phyloP scores from a whole-genome alignment of 2,113 vertebrate species.

The Mobula birostris region DNA sequence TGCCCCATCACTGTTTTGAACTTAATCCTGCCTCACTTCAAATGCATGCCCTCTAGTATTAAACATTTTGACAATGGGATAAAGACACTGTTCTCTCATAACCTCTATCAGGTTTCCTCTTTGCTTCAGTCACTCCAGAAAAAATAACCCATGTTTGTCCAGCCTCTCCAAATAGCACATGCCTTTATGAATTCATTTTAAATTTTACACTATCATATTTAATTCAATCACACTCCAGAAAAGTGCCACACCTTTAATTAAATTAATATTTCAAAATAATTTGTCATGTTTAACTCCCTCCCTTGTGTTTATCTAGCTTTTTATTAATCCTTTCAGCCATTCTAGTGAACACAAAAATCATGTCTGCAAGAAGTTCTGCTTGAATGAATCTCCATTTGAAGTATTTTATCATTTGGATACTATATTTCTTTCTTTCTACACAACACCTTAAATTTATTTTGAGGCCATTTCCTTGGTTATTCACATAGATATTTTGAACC shows the following conservation, averaged over 20 bases:
- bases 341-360: background rate
- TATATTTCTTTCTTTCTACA: background rate
- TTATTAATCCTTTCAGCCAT: background rate
- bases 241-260: background rate
- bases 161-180: no score
- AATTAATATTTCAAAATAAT: background rate
- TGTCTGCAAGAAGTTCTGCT: background rate
- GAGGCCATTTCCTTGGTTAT: no score
- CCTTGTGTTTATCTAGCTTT: background rate
- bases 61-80: no score
- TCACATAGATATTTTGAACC: background rate
- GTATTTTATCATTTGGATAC: no score
- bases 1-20: no score
- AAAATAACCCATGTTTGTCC: no score
- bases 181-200: background rate
- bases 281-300: background rate
- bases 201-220: background rate
- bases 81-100: no score
- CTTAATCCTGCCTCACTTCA: no score
- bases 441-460: background rate
- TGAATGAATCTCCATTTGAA: background rate
- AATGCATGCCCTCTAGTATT: no score
- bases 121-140: no score
- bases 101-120: no score
- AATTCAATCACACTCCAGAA: background rate